phyloP scores from a whole-genome alignment of 2,797 vertebrate species.

The Galago senegalensis region DNA sequence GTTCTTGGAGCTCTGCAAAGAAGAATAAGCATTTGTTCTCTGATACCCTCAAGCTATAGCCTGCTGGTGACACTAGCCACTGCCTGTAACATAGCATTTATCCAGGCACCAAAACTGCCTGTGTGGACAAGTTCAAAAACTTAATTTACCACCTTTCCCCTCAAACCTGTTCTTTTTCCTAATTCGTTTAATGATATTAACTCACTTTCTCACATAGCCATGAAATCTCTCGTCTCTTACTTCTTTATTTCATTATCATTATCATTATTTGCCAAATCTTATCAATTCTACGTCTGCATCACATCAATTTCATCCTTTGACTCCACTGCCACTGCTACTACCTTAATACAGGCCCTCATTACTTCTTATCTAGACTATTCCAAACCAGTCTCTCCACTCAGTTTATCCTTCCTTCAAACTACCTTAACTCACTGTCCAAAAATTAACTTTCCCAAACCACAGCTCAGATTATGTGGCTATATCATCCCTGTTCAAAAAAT shows the following conservation, averaged over 20 bases:
- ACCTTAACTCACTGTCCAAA: background rate
- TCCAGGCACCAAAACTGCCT: background rate
- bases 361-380: conserved; percentile 20
- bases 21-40: conserved; percentile 4
- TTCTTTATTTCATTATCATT: background rate
- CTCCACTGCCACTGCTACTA: background rate
- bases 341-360: background rate
- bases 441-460: conserved; percentile 3
- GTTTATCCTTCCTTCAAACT: conserved; percentile 4
- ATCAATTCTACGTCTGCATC: background rate
- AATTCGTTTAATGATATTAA: conserved; percentile 29
- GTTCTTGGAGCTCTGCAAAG: background rate
- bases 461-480: background rate
- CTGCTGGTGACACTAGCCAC: background rate
- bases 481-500: conserved; percentile 8
- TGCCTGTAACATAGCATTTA: background rate
- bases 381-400: background rate
- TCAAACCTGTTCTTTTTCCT: background rate
- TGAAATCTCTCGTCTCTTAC: conserved; percentile 26
- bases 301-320: background rate
- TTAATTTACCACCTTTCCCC: background rate
- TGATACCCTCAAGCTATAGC: background rate
- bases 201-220: conserved; percentile 8
- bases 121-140: conserved; percentile 11
- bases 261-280: conserved; percentile 42